Base-by-base conservation (phyloP, 2,888 invertebrate species). In the Euclidia mi region DNA sequence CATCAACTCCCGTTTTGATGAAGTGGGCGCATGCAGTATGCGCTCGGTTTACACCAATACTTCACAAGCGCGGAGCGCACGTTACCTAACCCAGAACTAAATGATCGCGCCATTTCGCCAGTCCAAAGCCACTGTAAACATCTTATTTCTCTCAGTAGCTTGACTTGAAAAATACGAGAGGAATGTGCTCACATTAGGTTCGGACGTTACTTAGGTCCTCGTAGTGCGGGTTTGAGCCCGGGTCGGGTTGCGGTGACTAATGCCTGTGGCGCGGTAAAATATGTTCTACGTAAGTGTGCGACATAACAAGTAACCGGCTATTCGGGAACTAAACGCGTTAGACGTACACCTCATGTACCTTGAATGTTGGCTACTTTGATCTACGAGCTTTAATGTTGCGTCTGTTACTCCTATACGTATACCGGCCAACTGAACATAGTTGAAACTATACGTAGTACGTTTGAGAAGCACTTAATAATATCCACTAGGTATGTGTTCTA, bases 131-230 rank as follows among this genome's bases (percentile, higher is more conserved):
- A 72, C 46, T 57, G 56, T 65, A 58, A 73, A 72, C 74, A 71
- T 83, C 83, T 82, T 81, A 85, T 85, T 85, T 79, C 77, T 71
- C 79, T 70, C 74, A 79, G 76, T 65, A 80, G 81, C 78, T 83
- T 78, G 75, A 79, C 78, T 85, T 89, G 88, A 88, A 87, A 88
- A 89, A 88, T 89, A 80, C 78, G 76, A 69, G 80, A 84, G 74
- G 82, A 85, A 87, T 87, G 84, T 82, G 83, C 64, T 69, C 78
- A 79, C 87, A 86, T 89, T 89, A 89, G 79, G 82, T 78, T 79
- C 71, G 82, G 84, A 86, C 89, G 88, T 88, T 89, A 85, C 83
- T 83, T 81, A 79, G 82, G 78, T 79, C 78, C 80, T 78, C 65
- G 71, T 62, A 69, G 77, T 71, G 67, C 71, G 71, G 79, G 84